Percentiles rank a stretch among this genome's conserved stretches.
These are phyloP conservation scores for Astropecten irregularis DNA, from an alignment of 53 echinoderm and acorn worm genomes.

Conservation along the genomic window DNA sequence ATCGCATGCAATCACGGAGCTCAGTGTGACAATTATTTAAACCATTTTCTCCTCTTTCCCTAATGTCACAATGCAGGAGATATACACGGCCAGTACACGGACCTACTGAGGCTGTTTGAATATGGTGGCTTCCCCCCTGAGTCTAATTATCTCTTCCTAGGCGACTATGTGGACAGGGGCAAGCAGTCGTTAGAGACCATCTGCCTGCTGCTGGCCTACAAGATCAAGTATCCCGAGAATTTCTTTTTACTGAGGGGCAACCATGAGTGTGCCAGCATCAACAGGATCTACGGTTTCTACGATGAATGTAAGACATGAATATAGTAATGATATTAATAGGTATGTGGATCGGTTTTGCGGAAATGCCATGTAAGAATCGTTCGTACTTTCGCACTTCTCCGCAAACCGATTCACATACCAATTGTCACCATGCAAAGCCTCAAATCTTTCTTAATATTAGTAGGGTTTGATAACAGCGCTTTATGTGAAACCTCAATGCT, in stretches of 20 bases:
- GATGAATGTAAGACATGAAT: conserved; percentile 97
- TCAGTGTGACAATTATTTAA: too few species aligned
- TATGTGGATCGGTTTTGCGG: too few species aligned
- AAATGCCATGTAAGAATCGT: too few species aligned
- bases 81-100: conserved; percentile 98
- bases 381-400: too few species aligned
- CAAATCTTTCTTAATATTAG: too few species aligned
- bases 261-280: conserved; percentile 98
- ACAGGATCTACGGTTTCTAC: conserved; percentile 97
- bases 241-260: conserved; percentile 95
- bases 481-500: too few species aligned
- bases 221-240: conserved; percentile 98
- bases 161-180: conserved; percentile 97
- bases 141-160: conserved; percentile 94
- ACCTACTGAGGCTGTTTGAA: conserved; percentile 94
- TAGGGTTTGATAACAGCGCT: too few species aligned
- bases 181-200: conserved; percentile 96
- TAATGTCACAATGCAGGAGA: conserved; percentile 79
- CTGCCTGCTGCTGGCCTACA: conserved; percentile 91
- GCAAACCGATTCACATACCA: too few species aligned
- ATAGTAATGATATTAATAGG: neutral
- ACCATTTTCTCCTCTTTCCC: too few species aligned
- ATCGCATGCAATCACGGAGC: too few species aligned
- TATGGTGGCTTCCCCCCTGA: conserved; percentile 98
- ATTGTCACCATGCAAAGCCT: too few species aligned